phyloP scores from a whole-genome alignment of 2,113 vertebrate species.

The Plecturocebus donacophilus region DNA sequence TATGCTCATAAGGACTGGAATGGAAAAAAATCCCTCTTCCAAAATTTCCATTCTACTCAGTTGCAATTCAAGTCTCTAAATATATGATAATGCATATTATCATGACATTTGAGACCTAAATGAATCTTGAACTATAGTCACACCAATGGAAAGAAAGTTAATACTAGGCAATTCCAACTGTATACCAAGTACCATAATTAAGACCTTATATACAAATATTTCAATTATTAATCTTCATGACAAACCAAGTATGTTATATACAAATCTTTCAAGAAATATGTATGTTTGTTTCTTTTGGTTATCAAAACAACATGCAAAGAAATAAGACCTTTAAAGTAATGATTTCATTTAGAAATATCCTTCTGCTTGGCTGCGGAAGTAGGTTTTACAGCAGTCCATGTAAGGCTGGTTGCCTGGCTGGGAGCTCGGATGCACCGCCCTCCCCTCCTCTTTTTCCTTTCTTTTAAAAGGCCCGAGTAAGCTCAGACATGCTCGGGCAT shows the following conservation, averaged over 20 bases:
- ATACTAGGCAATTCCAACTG: background rate
- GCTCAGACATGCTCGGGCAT: no score
- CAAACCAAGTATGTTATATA: background rate
- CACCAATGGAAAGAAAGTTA: background rate
- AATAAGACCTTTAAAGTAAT: background rate
- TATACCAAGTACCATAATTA: background rate
- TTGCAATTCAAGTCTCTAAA: background rate
- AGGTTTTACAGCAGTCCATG: background rate
- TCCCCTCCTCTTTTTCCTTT: no score
- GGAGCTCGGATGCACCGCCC: no score
- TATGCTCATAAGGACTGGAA: background rate
- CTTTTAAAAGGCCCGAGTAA: no score
- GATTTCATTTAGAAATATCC: background rate
- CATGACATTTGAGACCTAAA: background rate
- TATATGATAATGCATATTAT: background rate
- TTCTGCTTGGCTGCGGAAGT: background rate
- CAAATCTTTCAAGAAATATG: background rate
- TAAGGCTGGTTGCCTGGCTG: no score
- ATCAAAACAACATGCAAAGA: background rate
- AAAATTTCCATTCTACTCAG: background rate
- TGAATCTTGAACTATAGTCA: background rate
- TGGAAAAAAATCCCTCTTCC: background rate
- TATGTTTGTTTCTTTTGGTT: background rate
- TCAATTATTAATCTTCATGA: background rate
- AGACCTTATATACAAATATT: background rate